Evolutionary conservation across 2,888 invertebrate species (phyloP), one percentile per base, ranked within the genome.

Genomic region (Griposia aprilina): DNA sequence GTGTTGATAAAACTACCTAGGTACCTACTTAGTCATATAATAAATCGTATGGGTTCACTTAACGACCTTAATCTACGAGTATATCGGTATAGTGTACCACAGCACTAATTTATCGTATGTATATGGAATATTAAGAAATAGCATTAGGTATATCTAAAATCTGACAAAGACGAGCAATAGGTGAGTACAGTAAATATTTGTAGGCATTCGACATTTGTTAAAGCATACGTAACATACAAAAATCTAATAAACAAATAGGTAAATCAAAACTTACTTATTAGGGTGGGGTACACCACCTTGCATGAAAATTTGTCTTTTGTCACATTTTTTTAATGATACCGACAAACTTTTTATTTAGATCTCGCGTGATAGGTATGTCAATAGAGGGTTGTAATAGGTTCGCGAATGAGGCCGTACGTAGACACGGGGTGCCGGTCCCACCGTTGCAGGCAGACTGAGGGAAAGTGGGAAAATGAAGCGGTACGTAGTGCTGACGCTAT

Each of bases 391-490:
- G 67, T 76, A 70, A 78, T 68, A 57, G 50, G 62, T 69, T 60
- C 81, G 81, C 77, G 83, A 55, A 52, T 48, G n/a, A 67, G 15
- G 26, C 30, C 60, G 50, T 66, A 57, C 41, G 74, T 23, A 60
- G 55, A 80, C 76, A 88, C 93, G 85, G 85, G 88, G 90, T 78
- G 65, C 50, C 87, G 71, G 76, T 76, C 78, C 88, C 82, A 88
- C 86, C 86, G 92, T 86, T 90, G 90, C 86, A 93, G 91, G 91
- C 92, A 86, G 87, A 95, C 95, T 95, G 93, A 88, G 89, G 92
- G 88, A 92, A 93, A 93, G 90, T 92, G 91, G 91, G 93, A 94
- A 95, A 94, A 93, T 93, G 89, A 92, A 93, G 92, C 92, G 85
- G 89, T 91, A 85, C 85, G 76, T 92, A 95, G 94, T 89, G 94